These are phyloP conservation scores for Hecatera dysodea DNA, from an alignment of 2,888 invertebrate species.

Conservation along the genomic window DNA sequence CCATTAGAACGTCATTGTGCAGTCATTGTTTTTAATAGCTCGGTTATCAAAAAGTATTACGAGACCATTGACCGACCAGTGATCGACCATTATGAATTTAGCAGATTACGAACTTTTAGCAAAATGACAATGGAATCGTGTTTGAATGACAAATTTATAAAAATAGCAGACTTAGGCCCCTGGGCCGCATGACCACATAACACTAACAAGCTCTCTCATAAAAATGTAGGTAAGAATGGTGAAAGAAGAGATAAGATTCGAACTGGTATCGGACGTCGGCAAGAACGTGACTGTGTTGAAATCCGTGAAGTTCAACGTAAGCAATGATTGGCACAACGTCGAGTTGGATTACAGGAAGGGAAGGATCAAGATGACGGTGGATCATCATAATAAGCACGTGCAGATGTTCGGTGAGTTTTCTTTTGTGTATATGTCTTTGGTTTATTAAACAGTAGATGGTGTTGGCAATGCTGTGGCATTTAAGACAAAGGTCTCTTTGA, in stretches of 20 bases:
- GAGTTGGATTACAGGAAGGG: slow-evolving; percentile 94
- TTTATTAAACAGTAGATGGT: neutral
- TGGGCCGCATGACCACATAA: slow-evolving; percentile 2
- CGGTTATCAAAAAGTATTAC: no score
- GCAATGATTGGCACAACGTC: slow-evolving; percentile 96
- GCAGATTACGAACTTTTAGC: no score
- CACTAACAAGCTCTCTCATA: slow-evolving; percentile 12
- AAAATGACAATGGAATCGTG: no score
- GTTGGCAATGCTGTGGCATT: slow-evolving; percentile 4
- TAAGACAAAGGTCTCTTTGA: slow-evolving; percentile 10
- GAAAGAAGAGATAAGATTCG: slow-evolving; percentile 96
- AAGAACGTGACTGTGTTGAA: slow-evolving; percentile 95
- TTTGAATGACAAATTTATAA: no score
- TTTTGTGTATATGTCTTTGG: slow-evolving; percentile 2
- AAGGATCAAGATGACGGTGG: slow-evolving; percentile 94
- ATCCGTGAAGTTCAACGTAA: slow-evolving; percentile 95
- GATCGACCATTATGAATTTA: no score
- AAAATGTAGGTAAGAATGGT: slow-evolving; percentile 93
- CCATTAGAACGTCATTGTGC: no score
- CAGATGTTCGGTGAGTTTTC: slow-evolving; percentile 90
- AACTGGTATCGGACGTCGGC: slow-evolving; percentile 93
- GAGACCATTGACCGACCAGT: no score
- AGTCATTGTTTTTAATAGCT: no score
- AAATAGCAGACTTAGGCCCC: no score
- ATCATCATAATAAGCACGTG: slow-evolving; percentile 93